Evolutionary conservation across 2,113 vertebrate genomes (phyloP).

Genomic region (Chaetodon auriga): DNA sequence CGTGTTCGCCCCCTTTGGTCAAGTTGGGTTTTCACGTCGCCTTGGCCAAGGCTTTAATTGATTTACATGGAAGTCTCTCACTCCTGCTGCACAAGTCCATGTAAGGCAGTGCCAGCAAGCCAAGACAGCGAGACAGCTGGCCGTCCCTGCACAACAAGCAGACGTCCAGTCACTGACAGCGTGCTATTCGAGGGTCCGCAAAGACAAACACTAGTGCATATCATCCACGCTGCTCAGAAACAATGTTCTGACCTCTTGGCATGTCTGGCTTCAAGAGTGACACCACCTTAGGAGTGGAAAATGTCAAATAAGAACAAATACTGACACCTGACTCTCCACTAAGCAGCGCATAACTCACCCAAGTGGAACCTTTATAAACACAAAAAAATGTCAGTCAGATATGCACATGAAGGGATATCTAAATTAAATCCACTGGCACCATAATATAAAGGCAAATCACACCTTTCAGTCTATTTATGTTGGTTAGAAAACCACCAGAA

Average conservation of each 20-base stretch:
- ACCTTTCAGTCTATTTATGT: constrained; percentile 14
- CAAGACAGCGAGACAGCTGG: constrained; percentile 60
- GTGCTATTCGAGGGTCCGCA: constrained; percentile 3
- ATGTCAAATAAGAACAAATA: not conserved
- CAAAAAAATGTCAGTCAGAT: not conserved
- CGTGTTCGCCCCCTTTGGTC: constrained; percentile 47
- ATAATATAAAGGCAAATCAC: not conserved
- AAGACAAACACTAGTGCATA: constrained; percentile 7
- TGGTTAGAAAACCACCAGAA: constrained; percentile 16
- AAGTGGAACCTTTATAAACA: not conserved
- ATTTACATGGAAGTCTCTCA: constrained; percentile 70
- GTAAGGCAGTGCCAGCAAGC: constrained; percentile 75
- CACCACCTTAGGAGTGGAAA: constrained; percentile 4
- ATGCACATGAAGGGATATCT: constrained; percentile 23
- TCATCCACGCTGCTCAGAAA: constrained; percentile 12
- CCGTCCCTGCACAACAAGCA: constrained; percentile 53
- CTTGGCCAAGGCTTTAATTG: constrained; percentile 61
- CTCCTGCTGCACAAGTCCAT: constrained; percentile 67
- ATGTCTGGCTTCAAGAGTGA: not conserved
- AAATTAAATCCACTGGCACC: constrained; percentile 6
- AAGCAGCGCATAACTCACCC: not conserved
- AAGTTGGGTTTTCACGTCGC: constrained; percentile 57
- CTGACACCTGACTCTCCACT: constrained; percentile 1
- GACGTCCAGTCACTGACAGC: constrained; percentile 31
- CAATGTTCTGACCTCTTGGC: constrained; percentile 5